Percentiles rank a stretch among this genome's conserved stretches.
phyloP scores from a whole-genome alignment of 2,797 vertebrate genomes.

The Urosaurus nigricauda region DNA sequence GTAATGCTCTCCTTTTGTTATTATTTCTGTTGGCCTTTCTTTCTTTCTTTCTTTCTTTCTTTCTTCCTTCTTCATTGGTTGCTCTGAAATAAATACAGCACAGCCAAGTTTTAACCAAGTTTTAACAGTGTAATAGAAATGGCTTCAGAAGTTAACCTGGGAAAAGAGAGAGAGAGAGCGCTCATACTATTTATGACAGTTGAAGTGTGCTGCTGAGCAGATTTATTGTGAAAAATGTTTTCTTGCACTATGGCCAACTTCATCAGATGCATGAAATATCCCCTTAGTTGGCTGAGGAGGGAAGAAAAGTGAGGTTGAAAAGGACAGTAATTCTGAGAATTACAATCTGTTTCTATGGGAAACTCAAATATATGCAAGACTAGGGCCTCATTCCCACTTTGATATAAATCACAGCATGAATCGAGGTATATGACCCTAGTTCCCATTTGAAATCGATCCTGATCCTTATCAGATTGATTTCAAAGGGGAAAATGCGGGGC shows the following conservation, averaged over 20 bases:
- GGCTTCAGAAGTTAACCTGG: neutral
- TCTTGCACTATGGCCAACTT: neutral
- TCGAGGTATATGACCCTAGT: no score
- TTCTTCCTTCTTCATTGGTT: neutral
- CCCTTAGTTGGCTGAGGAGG: neutral
- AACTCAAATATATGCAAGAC: neutral
- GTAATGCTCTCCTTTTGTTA: neutral
- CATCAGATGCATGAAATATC: neutral
- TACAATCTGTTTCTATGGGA: neutral
- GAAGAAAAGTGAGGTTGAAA: neutral
- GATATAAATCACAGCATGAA: no score
- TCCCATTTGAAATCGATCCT: no score
- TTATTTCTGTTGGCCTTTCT: neutral
- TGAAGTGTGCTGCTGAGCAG: neutral
- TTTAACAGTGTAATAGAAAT: neutral
- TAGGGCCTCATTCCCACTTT: no score
- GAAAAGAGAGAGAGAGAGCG: neutral
- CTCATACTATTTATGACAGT: neutral
- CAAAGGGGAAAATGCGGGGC: no score
- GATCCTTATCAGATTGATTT: no score
- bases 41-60: neutral
- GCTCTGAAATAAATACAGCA: neutral
- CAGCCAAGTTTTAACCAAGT: neutral
- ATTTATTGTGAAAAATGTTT: neutral
- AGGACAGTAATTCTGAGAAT: neutral